These are phyloP conservation scores for Loripinus fragilis DNA, from an alignment of 2,888 invertebrate species.

Conservation along the genomic window DNA sequence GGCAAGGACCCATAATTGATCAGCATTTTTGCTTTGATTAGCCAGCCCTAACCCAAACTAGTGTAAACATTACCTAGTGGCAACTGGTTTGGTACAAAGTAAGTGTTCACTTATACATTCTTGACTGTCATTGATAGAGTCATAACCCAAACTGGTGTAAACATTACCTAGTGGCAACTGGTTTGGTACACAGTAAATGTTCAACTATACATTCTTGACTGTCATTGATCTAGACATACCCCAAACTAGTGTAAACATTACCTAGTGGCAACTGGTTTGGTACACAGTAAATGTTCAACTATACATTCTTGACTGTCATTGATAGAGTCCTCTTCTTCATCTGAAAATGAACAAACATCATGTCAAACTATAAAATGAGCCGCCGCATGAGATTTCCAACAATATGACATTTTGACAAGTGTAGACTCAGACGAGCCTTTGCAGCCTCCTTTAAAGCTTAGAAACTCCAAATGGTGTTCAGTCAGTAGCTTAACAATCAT, in stretches of 20 bases:
- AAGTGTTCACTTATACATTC: conserved; percentile 84
- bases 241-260: too few relatives aligned
- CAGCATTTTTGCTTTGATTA: too few relatives aligned
- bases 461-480: too few relatives aligned
- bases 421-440: too few relatives aligned
- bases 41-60: too few relatives aligned
- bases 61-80: conserved; percentile 76
- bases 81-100: conserved; percentile 83
- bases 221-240: too few relatives aligned
- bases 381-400: too few relatives aligned
- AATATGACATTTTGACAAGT: too few relatives aligned
- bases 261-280: conserved; percentile 82
- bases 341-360: conserved; percentile 22
- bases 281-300: conserved; percentile 84
- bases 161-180: conserved; percentile 78
- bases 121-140: conserved; percentile 77
- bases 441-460: too few relatives aligned
- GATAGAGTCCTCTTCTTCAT: conserved; percentile 50
- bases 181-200: conserved; percentile 84
- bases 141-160: too few relatives aligned
- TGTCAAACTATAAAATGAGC: neutral
- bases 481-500: too few relatives aligned
- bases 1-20: too few relatives aligned
- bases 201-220: conserved; percentile 83
- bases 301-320: conserved; percentile 78